These are phyloP conservation scores for Kryptolebias marmoratus DNA, from an alignment of 2,113 vertebrate species.

Conservation along the genomic window DNA sequence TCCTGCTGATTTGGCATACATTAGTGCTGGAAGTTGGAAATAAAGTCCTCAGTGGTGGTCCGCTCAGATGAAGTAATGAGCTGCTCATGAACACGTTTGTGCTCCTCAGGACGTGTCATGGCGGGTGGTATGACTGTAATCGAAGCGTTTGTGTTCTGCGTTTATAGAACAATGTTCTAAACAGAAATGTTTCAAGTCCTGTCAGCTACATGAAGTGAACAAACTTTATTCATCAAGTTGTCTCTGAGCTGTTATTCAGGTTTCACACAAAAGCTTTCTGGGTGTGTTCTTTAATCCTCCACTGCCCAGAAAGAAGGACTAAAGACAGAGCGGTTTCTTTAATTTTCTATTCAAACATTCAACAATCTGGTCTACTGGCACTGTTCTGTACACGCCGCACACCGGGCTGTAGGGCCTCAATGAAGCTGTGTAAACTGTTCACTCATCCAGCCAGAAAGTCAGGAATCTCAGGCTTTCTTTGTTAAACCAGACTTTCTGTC, in stretches of 20 bases:
- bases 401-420: conserved; percentile 15
- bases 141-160: too few relatives aligned
- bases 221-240: not conserved
- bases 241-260: not conserved
- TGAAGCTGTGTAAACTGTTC: conserved; percentile 18
- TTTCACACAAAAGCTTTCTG: not conserved
- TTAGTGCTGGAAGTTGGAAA: too few relatives aligned
- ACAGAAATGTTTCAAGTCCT: too few relatives aligned
- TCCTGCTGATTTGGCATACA: too few relatives aligned
- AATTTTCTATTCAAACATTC: not conserved
- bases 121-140: too few relatives aligned
- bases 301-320: not conserved
- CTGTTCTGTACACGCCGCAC: not conserved
- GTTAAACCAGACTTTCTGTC: not conserved
- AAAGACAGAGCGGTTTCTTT: not conserved
- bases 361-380: not conserved
- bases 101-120: too few relatives aligned
- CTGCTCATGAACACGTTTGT: too few relatives aligned
- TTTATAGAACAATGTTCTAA: too few relatives aligned
- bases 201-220: too few relatives aligned
- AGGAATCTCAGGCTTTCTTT: conserved; percentile 34
- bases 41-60: too few relatives aligned
- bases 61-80: too few relatives aligned
- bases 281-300: too few relatives aligned
- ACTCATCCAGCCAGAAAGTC: conserved; percentile 7